Base-by-base conservation (phyloP, 2,888 invertebrate species). In the Scrobipalpa costella region DNA sequence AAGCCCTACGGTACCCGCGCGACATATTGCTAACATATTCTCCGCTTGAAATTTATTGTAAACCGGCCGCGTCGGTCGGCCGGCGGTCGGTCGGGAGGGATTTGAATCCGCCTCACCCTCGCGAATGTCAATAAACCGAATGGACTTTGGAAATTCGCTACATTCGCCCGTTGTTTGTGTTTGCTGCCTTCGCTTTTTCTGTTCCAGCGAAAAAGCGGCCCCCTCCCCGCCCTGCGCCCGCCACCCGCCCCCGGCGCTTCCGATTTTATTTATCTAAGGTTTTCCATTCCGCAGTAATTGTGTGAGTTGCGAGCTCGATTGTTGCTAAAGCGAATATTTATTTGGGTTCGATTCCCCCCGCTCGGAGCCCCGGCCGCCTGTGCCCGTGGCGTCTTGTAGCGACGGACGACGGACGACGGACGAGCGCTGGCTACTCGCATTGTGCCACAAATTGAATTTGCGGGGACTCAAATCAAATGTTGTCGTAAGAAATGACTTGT, bases 281-380 rank as follows among this genome's bases (percentile, higher is more conserved):
- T 90, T 90, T 90, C 89, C 88, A 89, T 90, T 86, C 78, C 81
- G 76, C 71, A 80, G 90, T 90, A 89, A 88, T 88, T 89, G 89
- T 86, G 88, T 86, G 86, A 88, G 88, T 86, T 86, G 83, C 81
- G 85, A 84, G 84, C 79, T 80, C 86, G 84, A 87, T 87, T 86
- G 88, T 90, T 83, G 85, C 88, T 85, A 86, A 84, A 89, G 85
- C 87, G 89, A 90, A 90, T 90, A 89, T 90, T 90, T 90, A 90
- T 90, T 89, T 83, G 88, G 85, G 85, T 81, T 80, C 79, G 77
- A 78, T 86, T 88, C 86, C 85, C 84, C 83, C 0, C 44, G 49
- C 47, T 66, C 49, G 27, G 27, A 27, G 27, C 27, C 27, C 27
- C 27, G 27, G 36, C 62, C 64, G 63, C 63, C 68, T 64, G 50